A percentile compares a stretch with the other conserved stretches of the same genome.
Conservation (phyloP, 2,113 vertebrate species). For the Leiothrix lutea region DNA sequence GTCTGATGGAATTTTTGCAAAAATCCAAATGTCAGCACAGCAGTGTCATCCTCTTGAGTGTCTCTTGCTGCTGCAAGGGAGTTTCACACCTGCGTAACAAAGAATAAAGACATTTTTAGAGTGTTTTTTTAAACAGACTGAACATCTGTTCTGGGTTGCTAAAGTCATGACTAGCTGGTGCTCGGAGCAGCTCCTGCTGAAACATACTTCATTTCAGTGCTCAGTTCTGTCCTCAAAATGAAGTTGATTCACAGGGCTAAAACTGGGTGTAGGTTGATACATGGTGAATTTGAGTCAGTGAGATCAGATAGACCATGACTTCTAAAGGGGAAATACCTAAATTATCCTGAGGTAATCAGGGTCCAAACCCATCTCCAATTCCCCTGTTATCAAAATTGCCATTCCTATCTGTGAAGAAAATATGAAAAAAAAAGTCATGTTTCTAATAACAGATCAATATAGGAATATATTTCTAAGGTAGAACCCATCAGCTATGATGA, state of each 20-base stretch:
- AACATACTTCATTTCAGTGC: not conserved
- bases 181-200: not conserved
- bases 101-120: not conserved
- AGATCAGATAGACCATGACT: not conserved
- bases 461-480: not conserved
- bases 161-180: not conserved
- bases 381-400: not conserved
- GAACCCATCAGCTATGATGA: not conserved
- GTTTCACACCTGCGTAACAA: not conserved
- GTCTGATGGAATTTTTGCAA: not conserved
- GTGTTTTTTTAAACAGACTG: not conserved
- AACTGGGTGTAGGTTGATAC: not conserved
- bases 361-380: not conserved
- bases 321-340: not conserved
- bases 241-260: not conserved
- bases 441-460: not conserved
- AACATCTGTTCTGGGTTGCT: not conserved
- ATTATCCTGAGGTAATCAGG: not conserved
- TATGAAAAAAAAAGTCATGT: not conserved
- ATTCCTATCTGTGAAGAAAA: not conserved
- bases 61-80: not conserved
- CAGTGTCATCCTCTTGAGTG: not conserved
- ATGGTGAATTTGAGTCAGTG: not conserved
- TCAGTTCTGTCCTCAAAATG: not conserved
- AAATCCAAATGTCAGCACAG: not conserved